phyloP scores from a whole-genome alignment of 2,113 vertebrate genomes.

The Engraulis encrasicolus region DNA sequence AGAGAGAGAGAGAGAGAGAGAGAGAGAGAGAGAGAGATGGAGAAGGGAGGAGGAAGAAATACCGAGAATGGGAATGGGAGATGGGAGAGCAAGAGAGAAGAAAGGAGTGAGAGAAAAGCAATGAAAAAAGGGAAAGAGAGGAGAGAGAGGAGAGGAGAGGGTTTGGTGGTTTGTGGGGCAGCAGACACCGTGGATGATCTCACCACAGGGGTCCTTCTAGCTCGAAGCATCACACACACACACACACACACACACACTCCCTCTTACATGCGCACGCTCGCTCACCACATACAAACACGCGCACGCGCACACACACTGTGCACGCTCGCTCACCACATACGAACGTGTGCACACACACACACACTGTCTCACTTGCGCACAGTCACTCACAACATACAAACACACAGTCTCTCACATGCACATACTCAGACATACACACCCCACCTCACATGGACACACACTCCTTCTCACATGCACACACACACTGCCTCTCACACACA shows the following conservation, averaged over 20 bases:
- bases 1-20: neutral
- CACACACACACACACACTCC: neutral
- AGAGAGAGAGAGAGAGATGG: neutral
- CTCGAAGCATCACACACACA: neutral
- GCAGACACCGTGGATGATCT: constrained; percentile 32
- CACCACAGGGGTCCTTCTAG: constrained; percentile 1
- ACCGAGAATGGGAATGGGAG: neutral
- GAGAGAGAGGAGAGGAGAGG: neutral
- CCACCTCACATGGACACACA: too few species aligned
- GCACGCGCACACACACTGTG: constrained; percentile 3
- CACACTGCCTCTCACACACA: neutral
- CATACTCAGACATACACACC: neutral
- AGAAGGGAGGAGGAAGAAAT: neutral
- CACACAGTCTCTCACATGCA: neutral
- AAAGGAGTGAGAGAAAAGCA: too few species aligned
- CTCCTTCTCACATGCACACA: neutral
- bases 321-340: neutral
- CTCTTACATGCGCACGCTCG: neutral
- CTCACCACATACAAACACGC: neutral
- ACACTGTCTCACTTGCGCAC: too few species aligned
- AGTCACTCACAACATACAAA: too few species aligned
- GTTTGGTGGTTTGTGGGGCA: constrained; percentile 27
- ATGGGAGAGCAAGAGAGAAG: too few species aligned
- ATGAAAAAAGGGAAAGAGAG: neutral
- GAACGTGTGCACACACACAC: neutral